Conservation (phyloP, 37 sponge, comb jelly and placozoan genomes). For the Aphrocallistes beatrix region DNA sequence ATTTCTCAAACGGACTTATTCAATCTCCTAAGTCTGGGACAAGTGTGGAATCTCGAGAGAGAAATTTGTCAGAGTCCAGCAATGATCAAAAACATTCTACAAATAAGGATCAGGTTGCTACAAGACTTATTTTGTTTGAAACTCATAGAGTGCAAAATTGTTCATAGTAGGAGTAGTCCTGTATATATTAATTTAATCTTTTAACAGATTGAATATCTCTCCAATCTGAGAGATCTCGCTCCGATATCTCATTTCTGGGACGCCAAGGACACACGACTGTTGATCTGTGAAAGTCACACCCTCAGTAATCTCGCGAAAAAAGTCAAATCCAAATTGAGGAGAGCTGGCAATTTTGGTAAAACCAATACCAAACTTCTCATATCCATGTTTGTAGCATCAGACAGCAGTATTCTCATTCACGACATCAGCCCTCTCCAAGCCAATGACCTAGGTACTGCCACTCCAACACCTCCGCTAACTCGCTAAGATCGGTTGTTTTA, state of each 20-base stretch:
- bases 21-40: not conserved
- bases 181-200: not conserved
- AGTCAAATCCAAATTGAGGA: not conserved
- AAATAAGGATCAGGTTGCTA: not conserved
- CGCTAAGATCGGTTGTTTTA: too few species aligned
- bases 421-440: not conserved
- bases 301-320: not conserved
- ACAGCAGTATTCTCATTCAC: not conserved
- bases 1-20: not conserved
- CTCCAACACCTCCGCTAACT: too few species aligned
- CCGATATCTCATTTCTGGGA: constrained; percentile 52
- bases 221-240: constrained; percentile 20
- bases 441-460: not conserved
- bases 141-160: too few species aligned
- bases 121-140: too few species aligned
- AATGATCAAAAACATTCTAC: not conserved
- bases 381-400: not conserved
- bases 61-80: not conserved
- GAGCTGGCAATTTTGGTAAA: not conserved
- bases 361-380: not conserved
- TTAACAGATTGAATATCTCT: constrained; percentile 24
- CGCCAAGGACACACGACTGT: constrained; percentile 37
- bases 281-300: constrained; percentile 25
- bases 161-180: too few species aligned
- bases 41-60: not conserved